These are phyloP conservation scores for Beris morrisii DNA, from an alignment of 2,888 invertebrate genomes.

Conservation along the genomic window DNA sequence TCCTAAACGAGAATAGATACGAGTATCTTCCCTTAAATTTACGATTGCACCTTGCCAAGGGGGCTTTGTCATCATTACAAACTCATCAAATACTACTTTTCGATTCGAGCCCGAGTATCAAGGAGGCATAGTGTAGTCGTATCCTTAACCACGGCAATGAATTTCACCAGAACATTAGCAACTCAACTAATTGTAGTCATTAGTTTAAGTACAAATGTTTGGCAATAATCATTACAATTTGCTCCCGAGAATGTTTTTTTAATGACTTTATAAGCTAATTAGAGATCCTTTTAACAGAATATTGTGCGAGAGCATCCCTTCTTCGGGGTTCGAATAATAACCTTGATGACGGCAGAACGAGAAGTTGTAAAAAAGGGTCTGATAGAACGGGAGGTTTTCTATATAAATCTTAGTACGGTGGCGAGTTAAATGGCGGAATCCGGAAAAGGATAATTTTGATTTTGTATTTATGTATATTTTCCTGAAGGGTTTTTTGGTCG, in stretches of 20 bases:
- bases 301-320: too few species aligned
- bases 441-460: too few species aligned
- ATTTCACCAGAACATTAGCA: conserved; percentile 29
- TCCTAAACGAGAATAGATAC: conserved; percentile 6
- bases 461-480: too few species aligned
- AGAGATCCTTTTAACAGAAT: background rate
- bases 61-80: conserved; percentile 39
- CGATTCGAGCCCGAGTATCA: conserved; percentile 1
- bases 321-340: too few species aligned
- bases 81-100: conserved; percentile 32
- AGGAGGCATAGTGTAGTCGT: conserved; percentile 3
- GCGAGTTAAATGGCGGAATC: too few species aligned
- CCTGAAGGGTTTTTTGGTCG: too few species aligned
- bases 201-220: conserved; percentile 38
- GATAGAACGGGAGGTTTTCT: too few species aligned
- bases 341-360: too few species aligned
- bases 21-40: conserved; percentile 29
- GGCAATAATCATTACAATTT: conserved; percentile 39
- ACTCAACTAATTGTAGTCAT: conserved; percentile 34
- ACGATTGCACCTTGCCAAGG: conserved; percentile 34
- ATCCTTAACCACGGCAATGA: conserved; percentile 1
- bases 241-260: conserved; percentile 35
- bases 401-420: too few species aligned
- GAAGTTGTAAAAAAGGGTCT: too few species aligned
- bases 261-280: conserved; percentile 36